A percentile compares a stretch with the other conserved stretches of the same genome.
Conservation (phyloP, 2,113 vertebrate genomes). For the Excalfactoria chinensis region DNA sequence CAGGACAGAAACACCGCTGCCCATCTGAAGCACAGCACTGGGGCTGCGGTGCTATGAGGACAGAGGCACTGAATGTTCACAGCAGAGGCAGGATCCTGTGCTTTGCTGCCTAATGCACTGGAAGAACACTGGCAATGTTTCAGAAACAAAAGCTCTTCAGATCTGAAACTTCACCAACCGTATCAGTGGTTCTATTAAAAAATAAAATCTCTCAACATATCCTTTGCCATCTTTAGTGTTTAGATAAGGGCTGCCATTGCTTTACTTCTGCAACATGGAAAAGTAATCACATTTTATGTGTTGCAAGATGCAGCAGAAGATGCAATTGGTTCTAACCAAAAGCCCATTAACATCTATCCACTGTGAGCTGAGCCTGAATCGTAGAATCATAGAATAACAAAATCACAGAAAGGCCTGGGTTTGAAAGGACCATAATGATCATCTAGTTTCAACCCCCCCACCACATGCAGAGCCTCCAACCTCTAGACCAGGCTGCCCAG, state of each 20-base stretch:
- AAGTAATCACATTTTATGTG: background rate
- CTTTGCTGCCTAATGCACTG: background rate
- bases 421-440: too few relatives aligned
- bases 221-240: background rate
- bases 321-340: background rate
- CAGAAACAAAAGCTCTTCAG: background rate
- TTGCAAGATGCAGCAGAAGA: background rate
- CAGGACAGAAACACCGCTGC: fast-evolving
- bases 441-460: too few relatives aligned
- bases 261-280: background rate
- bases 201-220: background rate
- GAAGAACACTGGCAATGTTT: background rate
- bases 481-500: too few relatives aligned
- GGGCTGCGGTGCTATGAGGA: background rate
- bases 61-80: background rate
- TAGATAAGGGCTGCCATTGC: background rate
- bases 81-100: background rate
- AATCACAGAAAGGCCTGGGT: too few relatives aligned
- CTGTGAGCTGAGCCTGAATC: background rate
- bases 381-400: too few relatives aligned
- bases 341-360: background rate
- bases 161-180: background rate
- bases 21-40: background rate
- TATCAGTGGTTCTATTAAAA: background rate
- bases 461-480: too few relatives aligned